Evolutionary conservation across 2,888 invertebrate species (phyloP).

Genomic region (Himalopsyche tibetana): DNA sequence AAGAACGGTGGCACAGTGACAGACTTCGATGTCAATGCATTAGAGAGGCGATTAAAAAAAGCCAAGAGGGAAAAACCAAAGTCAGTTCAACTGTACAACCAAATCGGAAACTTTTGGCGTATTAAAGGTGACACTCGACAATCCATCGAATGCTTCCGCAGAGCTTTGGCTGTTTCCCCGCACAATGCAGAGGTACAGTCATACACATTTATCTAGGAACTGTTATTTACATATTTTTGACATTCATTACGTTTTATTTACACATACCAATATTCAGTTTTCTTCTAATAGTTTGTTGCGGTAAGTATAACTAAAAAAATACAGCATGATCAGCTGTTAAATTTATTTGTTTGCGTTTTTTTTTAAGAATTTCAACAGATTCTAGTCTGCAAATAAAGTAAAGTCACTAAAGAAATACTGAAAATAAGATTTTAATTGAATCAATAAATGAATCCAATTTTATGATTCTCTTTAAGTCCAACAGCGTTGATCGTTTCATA

Average conservation of each 20-base stretch:
- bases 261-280: no score
- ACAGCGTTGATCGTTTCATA: no score
- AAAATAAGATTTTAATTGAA: no score
- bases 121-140: constrained; percentile 91
- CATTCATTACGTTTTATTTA: no score
- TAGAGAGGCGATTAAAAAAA: constrained; percentile 85
- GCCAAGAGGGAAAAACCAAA: constrained; percentile 90
- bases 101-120: constrained; percentile 94
- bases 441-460: no score
- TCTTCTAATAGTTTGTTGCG: no score
- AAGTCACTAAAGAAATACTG: no score
- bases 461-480: no score
- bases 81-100: constrained; percentile 90
- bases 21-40: constrained; percentile 84
- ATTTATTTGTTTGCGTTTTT: no score
- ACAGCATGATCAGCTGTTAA: not conserved
- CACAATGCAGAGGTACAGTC: constrained; percentile 85
- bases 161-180: constrained; percentile 89
- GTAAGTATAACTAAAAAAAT: no score
- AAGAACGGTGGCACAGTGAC: constrained; percentile 78
- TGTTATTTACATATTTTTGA: not conserved
- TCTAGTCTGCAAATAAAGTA: no score
- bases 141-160: constrained; percentile 92
- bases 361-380: no score
- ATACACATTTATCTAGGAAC: constrained; percentile 65